phyloP scores from a whole-genome alignment of 2,797 vertebrate genomes.

The Pristis pectinata region DNA sequence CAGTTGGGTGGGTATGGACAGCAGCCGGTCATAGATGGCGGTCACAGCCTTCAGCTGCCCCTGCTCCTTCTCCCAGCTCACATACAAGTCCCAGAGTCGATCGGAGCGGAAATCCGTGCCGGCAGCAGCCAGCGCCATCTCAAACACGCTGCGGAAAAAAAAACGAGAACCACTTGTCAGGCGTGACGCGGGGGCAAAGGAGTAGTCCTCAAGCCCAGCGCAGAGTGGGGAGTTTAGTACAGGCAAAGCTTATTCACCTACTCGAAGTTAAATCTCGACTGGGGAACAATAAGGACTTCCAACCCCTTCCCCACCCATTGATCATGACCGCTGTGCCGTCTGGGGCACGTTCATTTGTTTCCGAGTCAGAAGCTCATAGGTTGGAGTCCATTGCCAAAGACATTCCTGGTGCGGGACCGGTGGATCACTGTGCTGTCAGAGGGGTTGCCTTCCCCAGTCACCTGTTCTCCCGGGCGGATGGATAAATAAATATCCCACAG shows the following conservation, averaged over 20 bases:
- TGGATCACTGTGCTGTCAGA: too few relatives aligned
- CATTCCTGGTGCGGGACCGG: too few relatives aligned
- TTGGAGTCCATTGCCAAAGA: too few relatives aligned
- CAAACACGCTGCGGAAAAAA: constrained; percentile 61
- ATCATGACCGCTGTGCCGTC: too few relatives aligned
- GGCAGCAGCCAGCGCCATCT: constrained; percentile 60
- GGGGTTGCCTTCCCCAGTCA: too few relatives aligned
- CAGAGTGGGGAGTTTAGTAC: neutral
- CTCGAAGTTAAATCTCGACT: neutral
- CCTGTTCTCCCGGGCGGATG: too few relatives aligned
- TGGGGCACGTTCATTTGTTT: too few relatives aligned
- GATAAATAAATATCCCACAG: too few relatives aligned
- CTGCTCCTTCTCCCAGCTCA: constrained; percentile 75
- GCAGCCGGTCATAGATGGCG: constrained; percentile 62
- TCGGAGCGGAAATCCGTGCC: constrained; percentile 80
- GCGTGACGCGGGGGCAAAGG: neutral
- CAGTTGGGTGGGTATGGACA: constrained; percentile 71
- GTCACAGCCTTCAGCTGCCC: constrained; percentile 59
- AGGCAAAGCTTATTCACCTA: too few relatives aligned
- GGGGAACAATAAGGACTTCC: neutral
- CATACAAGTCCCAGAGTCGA: constrained; percentile 74
- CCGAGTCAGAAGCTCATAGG: too few relatives aligned
- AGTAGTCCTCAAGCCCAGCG: neutral
- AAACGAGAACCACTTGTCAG: neutral
- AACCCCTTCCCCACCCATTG: too few relatives aligned